Conservation (phyloP, 1,140 invertebrate genomes). For the Drosophila orosa region DNA sequence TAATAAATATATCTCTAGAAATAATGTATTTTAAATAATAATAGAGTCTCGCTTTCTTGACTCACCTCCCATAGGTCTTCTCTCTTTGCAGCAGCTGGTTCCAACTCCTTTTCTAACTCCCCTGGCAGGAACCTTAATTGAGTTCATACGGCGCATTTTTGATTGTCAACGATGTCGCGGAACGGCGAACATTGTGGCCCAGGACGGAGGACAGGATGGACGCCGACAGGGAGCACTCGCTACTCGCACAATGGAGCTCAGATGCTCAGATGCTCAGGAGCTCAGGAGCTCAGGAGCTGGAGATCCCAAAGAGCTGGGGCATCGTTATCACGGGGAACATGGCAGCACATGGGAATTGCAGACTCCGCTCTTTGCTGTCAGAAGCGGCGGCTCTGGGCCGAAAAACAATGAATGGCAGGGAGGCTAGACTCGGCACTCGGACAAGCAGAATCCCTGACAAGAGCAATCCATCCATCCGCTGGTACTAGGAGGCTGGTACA, state of each 20-base stretch:
- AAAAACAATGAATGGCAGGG: constrained; percentile 69
- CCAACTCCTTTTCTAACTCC: not conserved
- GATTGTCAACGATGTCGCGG: constrained; percentile 63
- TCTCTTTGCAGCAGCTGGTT: not conserved
- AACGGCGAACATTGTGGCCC: constrained; percentile 43
- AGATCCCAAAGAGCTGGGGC: constrained; percentile 19
- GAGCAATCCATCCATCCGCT: constrained; percentile 68
- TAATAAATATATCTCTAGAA: not conserved
- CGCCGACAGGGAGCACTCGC: constrained; percentile 53
- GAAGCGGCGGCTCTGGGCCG: constrained; percentile 34
- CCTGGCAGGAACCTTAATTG: constrained; percentile 63
- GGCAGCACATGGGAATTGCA: constrained; percentile 80
- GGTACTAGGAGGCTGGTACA: constrained; percentile 14
- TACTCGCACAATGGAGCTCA: constrained; percentile 27
- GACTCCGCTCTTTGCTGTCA: constrained; percentile 25
- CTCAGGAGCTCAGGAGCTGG: constrained; percentile 13
- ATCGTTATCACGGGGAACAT: constrained; percentile 80
- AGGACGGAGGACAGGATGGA: constrained; percentile 9
- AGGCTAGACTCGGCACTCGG: not conserved
- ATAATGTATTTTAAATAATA: not conserved
- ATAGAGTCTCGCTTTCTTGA: not conserved
- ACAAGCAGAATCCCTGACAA: constrained; percentile 35
- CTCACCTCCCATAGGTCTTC: not conserved
- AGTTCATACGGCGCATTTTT: constrained; percentile 72
- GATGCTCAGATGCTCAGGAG: no score